Conservation (phyloP, 30 jellyfish, hydroid and myxozoan genomes). For the Aurelia aurita region DNA sequence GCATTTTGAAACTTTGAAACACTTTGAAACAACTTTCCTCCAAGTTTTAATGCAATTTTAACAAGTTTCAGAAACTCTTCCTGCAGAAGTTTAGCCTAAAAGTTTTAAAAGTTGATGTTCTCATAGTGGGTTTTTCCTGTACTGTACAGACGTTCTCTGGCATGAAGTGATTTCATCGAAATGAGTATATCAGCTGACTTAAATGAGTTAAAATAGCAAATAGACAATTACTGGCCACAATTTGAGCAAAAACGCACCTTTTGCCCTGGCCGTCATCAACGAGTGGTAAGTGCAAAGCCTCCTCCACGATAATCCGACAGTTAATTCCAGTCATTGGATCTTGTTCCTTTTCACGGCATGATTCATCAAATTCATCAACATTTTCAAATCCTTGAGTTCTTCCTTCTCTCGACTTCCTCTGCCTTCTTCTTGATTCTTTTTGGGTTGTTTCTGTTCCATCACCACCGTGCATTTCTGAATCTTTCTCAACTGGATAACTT, state of each 20-base stretch:
- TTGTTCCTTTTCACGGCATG: not conserved
- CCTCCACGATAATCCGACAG: slow-evolving; percentile 65
- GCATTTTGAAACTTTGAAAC: no score
- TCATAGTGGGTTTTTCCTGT: no score
- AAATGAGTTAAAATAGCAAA: no score
- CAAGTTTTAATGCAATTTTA: no score
- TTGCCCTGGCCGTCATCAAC: slow-evolving; percentile 16
- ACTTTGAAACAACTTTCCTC: not conserved
- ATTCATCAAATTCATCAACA: not conserved
- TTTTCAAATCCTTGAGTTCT: not conserved
- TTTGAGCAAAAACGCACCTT: slow-evolving; percentile 3
- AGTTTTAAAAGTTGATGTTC: no score
- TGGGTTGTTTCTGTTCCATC: not conserved
- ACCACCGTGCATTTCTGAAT: slow-evolving; percentile 2
- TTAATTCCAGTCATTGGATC: slow-evolving; percentile 21
- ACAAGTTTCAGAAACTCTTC: no score
- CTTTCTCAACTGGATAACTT: slow-evolving; percentile 15
- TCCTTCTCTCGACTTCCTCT: not conserved
- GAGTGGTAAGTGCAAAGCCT: slow-evolving; percentile 81
- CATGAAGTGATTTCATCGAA: no score
- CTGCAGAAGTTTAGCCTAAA: no score
- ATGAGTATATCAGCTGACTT: no score
- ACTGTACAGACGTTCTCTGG: no score
- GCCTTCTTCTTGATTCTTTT: not conserved
- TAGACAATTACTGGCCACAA: no score